Conservation (phyloP, 2,888 invertebrate species). For the Piscicola geometra region DNA sequence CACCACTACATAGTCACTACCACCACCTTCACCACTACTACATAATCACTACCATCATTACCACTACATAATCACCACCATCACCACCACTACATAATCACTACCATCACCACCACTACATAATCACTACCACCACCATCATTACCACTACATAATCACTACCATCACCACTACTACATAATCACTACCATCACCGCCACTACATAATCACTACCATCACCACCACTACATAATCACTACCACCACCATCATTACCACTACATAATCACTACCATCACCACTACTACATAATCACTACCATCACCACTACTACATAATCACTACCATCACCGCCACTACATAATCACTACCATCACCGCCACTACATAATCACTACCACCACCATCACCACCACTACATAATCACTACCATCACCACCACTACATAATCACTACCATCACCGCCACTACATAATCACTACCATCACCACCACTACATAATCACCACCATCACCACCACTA, state of each 20-base stretch:
- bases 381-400: background rate
- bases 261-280: background rate
- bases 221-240: background rate
- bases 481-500: no score
- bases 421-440: constrained; percentile 47
- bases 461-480: no score
- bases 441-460: no score
- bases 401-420: constrained; percentile 4
- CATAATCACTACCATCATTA: no score
- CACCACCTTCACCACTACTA: constrained; percentile 3
- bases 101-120: background rate
- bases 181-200: constrained; percentile 5
- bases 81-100: background rate
- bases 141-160: background rate
- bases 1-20: background rate
- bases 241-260: background rate
- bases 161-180: background rate
- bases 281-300: background rate
- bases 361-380: background rate
- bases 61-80: background rate
- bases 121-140: background rate
- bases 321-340: no score
- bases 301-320: no score
- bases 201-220: constrained; percentile 11
- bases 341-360: background rate